Conservation (phyloP, 2,797 vertebrate species). For the Syngnathus rostellatus region DNA sequence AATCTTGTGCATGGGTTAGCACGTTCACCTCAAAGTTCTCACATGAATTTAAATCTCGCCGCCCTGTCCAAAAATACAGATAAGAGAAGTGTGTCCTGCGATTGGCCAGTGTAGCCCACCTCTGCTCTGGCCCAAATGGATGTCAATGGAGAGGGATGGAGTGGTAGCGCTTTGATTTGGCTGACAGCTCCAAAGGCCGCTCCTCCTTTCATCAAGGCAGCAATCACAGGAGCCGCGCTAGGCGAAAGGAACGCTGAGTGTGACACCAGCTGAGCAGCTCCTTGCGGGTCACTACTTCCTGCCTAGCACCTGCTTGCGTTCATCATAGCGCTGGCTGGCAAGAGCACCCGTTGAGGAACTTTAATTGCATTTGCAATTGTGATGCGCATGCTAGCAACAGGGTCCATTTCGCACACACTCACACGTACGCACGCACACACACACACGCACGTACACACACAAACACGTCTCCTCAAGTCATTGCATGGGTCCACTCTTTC, state of each 20-base stretch:
- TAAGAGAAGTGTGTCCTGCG: too few relatives aligned
- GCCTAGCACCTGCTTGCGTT: conserved; percentile 47
- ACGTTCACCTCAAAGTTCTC: too few relatives aligned
- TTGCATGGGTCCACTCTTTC: background rate
- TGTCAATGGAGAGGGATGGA: too few relatives aligned
- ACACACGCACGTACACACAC: too few relatives aligned
- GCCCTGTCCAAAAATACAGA: too few relatives aligned
- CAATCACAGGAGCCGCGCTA: conserved; percentile 38
- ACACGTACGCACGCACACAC: too few relatives aligned
- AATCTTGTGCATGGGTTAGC: too few relatives aligned
- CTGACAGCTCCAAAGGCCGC: background rate
- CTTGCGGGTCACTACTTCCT: conserved; percentile 46
- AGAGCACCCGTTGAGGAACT: conserved; percentile 29
- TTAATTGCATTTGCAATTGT: conserved; percentile 63
- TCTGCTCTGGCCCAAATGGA: too few relatives aligned
- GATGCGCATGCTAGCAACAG: background rate
- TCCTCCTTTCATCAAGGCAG: conserved; percentile 32
- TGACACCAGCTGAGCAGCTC: conserved; percentile 58
- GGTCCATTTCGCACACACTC: background rate
- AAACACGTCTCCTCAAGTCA: background rate
- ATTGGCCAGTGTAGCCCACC: too few relatives aligned
- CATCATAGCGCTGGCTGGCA: conserved; percentile 43
- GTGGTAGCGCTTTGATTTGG: too few relatives aligned
- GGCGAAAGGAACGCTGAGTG: conserved; percentile 43
- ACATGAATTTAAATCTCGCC: too few relatives aligned